These are phyloP conservation scores for Scopus umbretta DNA, from an alignment of 2,113 vertebrate genomes.

Conservation along the genomic window DNA sequence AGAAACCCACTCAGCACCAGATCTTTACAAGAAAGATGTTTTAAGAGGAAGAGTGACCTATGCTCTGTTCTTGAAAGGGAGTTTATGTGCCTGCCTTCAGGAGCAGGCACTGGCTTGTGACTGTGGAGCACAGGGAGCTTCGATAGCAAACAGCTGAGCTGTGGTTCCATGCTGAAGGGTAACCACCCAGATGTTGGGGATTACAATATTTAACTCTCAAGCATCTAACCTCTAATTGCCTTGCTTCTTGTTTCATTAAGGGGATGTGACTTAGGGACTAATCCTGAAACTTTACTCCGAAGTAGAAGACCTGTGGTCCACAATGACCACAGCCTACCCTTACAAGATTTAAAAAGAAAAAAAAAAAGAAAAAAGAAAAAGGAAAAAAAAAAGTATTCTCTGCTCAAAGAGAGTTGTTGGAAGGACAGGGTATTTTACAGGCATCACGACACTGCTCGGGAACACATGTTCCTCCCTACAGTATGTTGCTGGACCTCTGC, in stretches of 20 bases:
- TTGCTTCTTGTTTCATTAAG: background rate
- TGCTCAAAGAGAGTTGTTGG: background rate
- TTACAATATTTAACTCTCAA: background rate
- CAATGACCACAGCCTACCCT: background rate
- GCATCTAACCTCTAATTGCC: background rate
- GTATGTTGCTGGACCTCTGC: background rate
- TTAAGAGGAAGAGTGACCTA: background rate
- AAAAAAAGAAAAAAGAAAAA: too few relatives aligned
- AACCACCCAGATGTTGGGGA: rapidly evolving
- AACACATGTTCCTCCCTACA: background rate
- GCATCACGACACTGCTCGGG: background rate
- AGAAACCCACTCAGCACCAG: background rate
- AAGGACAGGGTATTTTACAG: background rate
- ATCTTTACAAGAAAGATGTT: background rate
- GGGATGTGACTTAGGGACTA: background rate
- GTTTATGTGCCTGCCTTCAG: background rate
- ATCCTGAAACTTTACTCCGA: background rate
- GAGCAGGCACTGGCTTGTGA: background rate
- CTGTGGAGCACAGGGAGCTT: background rate
- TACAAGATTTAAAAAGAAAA: background rate
- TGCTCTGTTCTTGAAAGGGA: background rate
- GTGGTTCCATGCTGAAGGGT: background rate
- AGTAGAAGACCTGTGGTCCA: background rate
- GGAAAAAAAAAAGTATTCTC: background rate
- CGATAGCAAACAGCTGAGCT: background rate